A percentile compares a stretch with the other conserved stretches of the same genome.
phyloP scores from a whole-genome alignment of 2,888 invertebrate genomes.

The Apamea crenata region DNA sequence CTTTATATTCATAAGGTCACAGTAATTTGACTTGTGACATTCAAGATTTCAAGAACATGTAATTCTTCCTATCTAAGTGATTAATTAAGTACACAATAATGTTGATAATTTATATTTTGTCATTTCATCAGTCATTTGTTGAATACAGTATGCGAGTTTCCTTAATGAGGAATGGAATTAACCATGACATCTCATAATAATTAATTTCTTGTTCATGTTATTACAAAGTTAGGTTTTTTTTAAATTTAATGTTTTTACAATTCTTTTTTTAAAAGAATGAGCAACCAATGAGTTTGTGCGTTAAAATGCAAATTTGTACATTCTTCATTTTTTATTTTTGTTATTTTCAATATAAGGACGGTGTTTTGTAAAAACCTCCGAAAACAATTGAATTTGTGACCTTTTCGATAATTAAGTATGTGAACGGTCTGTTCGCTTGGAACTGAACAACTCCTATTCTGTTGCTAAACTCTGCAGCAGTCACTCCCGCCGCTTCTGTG shows the following conservation, averaged over 20 bases:
- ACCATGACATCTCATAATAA: slow-evolving; percentile 28
- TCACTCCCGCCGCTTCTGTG: slow-evolving; percentile 92
- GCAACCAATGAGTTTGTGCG: slow-evolving; percentile 23
- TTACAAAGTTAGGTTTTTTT: slow-evolving; percentile 2
- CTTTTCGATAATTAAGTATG: slow-evolving; percentile 92
- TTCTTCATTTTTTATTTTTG: slow-evolving; percentile 3
- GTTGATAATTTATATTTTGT: slow-evolving; percentile 45
- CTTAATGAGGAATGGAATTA: slow-evolving; percentile 31
- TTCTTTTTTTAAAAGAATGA: slow-evolving; percentile 13
- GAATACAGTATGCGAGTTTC: slow-evolving; percentile 9
- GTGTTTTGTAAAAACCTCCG: slow-evolving; percentile 83
- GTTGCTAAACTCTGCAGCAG: slow-evolving; percentile 87
- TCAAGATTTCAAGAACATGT: slow-evolving; percentile 51
- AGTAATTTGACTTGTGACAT: slow-evolving; percentile 42
- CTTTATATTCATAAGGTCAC: slow-evolving; percentile 47
- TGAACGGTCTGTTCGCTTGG: slow-evolving; percentile 92
- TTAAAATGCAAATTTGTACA: slow-evolving; percentile 33
- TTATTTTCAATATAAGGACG: slow-evolving; percentile 77
- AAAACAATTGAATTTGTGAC: slow-evolving; percentile 86
- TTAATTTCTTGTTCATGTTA: slow-evolving; percentile 27
- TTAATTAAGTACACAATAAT: slow-evolving; percentile 31
- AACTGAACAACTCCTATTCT: slow-evolving; percentile 90
- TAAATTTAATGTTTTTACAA: neutral
- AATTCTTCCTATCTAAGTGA: slow-evolving; percentile 31
- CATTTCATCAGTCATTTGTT: slow-evolving; percentile 5